Conservation (phyloP, 1,140 invertebrate species). For the Gonatopus flavifemur region DNA sequence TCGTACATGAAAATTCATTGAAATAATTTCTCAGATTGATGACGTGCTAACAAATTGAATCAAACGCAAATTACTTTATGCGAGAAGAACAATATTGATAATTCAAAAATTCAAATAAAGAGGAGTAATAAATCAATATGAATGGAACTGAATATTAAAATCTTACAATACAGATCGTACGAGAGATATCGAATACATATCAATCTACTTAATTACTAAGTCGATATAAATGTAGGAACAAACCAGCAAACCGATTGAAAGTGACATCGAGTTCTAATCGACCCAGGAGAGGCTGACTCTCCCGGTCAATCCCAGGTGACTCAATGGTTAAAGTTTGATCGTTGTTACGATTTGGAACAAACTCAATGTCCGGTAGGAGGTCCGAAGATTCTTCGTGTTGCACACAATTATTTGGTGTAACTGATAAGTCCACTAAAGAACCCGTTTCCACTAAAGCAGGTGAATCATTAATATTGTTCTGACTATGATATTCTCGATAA, state of each 20-base stretch:
- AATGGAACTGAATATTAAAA: not conserved
- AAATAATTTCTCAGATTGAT: too few relatives aligned
- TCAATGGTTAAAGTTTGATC: slow-evolving; percentile 64
- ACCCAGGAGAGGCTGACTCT: slow-evolving; percentile 86
- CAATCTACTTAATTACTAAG: slow-evolving; percentile 12
- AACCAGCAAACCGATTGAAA: slow-evolving; percentile 83
- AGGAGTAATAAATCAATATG: too few relatives aligned
- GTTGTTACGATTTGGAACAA: slow-evolving; percentile 42
- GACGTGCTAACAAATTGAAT: too few relatives aligned
- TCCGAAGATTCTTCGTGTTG: slow-evolving; percentile 30
- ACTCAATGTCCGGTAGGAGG: slow-evolving; percentile 51
- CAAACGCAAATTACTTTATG: too few relatives aligned
- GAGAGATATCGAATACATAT: too few relatives aligned
- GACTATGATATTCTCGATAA: slow-evolving; percentile 56
- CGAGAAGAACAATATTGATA: too few relatives aligned
- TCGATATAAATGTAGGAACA: slow-evolving; percentile 26
- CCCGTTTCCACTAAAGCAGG: slow-evolving; percentile 46
- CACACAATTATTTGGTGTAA: slow-evolving; percentile 19
- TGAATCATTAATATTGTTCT: slow-evolving; percentile 45
- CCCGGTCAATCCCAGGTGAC: slow-evolving; percentile 75
- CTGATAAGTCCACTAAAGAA: slow-evolving; percentile 46
- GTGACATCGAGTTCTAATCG: slow-evolving; percentile 75
- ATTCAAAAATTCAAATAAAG: too few relatives aligned
- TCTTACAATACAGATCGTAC: too few relatives aligned
- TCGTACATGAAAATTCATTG: too few relatives aligned